phyloP scores from a whole-genome alignment of 2,797 vertebrate genomes.

The Tapirus indicus region DNA sequence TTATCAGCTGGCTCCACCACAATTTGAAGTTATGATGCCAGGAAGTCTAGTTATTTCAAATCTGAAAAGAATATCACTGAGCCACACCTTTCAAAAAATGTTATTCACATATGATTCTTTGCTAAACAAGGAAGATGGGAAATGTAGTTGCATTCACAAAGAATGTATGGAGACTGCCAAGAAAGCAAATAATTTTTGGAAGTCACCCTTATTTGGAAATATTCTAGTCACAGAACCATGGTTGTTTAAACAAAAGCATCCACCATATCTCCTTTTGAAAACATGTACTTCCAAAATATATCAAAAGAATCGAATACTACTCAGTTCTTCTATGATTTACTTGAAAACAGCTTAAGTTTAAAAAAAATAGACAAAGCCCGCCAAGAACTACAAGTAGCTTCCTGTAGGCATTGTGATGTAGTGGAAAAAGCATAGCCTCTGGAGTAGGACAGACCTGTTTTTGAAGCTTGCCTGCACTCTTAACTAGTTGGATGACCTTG shows the following conservation, averaged over 20 bases:
- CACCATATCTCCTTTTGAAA: constrained; percentile 70
- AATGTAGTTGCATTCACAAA: constrained; percentile 79
- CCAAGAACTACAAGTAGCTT: constrained; percentile 77
- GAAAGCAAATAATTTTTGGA: constrained; percentile 79
- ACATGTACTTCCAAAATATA: constrained; percentile 69
- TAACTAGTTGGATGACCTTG: constrained; percentile 75
- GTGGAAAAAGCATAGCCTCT: constrained; percentile 50
- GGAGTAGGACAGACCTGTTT: constrained; percentile 61
- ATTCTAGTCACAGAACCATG: constrained; percentile 60
- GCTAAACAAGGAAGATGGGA: constrained; percentile 73
- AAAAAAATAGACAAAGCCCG: constrained; percentile 45
- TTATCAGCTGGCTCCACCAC: constrained; percentile 13
- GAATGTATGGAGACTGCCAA: constrained; percentile 77
- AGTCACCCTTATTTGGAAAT: constrained; percentile 80
- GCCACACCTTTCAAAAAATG: constrained; percentile 67
- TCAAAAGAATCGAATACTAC: constrained; percentile 61
- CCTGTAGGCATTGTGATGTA: constrained; percentile 66
- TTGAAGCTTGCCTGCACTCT: constrained; percentile 58
- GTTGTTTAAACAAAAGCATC: constrained; percentile 77
- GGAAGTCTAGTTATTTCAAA: constrained; percentile 68
- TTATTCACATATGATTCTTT: constrained; percentile 71
- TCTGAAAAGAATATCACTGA: constrained; percentile 72
- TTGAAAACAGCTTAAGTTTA: constrained; percentile 69
- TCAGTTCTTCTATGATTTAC: constrained; percentile 66
- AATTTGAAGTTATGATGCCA: constrained; percentile 59